Conservation (phyloP, 1,140 invertebrate species). For the Hirudo medicinalis region DNA sequence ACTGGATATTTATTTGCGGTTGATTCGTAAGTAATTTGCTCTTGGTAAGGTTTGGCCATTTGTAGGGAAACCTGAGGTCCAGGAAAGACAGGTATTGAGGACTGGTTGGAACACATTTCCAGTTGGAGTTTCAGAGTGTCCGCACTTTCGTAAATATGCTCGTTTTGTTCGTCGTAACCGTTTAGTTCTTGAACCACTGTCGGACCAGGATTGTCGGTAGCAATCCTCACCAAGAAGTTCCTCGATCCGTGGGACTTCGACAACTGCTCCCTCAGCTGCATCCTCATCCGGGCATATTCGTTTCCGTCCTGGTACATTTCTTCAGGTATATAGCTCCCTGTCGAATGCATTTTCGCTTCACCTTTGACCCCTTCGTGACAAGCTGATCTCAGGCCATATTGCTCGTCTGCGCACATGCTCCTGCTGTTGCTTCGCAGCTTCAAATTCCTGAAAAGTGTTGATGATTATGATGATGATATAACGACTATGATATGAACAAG, state of each 20-base stretch:
- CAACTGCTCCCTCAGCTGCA: neutral
- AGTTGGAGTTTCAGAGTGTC: slow-evolving; percentile 10
- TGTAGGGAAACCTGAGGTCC: too few relatives aligned
- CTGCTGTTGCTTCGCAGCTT: neutral
- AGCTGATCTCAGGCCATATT: neutral
- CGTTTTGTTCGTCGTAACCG: neutral
- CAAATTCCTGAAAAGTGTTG: neutral
- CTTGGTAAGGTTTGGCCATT: too few relatives aligned
- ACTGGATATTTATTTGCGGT: too few relatives aligned
- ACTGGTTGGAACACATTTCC: too few relatives aligned
- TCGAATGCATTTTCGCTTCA: neutral
- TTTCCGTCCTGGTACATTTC: slow-evolving; percentile 11
- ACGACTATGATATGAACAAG: neutral
- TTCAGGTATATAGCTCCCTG: neutral
- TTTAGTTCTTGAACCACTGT: neutral
- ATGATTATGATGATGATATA: neutral
- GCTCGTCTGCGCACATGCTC: slow-evolving; percentile 1
- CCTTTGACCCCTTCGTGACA: neutral
- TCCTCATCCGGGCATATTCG: slow-evolving; percentile 11
- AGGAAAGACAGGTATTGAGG: too few relatives aligned
- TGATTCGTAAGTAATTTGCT: too few relatives aligned
- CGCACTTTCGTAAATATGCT: slow-evolving; percentile 9
- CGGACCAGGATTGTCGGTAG: neutral
- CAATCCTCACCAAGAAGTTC: neutral
- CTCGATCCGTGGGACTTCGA: neutral